Percentiles rank a stretch among this genome's conserved stretches.
phyloP scores from a whole-genome alignment of 2,113 vertebrate species.

The Kryptolebias marmoratus region DNA sequence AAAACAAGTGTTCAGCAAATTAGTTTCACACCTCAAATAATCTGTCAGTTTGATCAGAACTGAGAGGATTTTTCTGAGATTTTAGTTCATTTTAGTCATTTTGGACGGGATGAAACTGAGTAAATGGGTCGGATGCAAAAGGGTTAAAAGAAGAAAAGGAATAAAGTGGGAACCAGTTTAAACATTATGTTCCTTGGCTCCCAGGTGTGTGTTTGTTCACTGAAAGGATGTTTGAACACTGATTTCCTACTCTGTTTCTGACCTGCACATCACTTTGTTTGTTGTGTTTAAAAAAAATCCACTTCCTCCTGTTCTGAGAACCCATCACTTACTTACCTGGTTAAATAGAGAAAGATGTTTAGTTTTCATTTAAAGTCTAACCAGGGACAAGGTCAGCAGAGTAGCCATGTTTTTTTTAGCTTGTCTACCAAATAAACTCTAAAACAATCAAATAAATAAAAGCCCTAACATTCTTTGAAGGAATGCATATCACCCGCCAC shows the following conservation, averaged over 20 bases:
- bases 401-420: background rate
- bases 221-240: constrained; percentile 54
- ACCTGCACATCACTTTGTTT: constrained; percentile 53
- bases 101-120: too few species aligned
- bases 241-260: constrained; percentile 50
- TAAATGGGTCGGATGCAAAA: background rate
- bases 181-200: constrained; percentile 31
- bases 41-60: too few species aligned
- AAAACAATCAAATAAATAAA: too few species aligned
- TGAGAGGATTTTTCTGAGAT: too few species aligned
- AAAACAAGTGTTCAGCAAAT: too few species aligned
- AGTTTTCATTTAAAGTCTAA: background rate
- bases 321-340: constrained; percentile 27
- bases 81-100: too few species aligned
- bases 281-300: constrained; percentile 35
- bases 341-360: background rate
- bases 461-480: too few species aligned
- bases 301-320: constrained; percentile 47
- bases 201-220: constrained; percentile 63
- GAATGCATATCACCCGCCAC: too few species aligned
- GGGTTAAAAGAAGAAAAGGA: background rate
- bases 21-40: too few species aligned
- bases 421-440: too few species aligned
- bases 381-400: background rate
- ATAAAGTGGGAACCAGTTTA: constrained; percentile 22